These are phyloP conservation scores for Augochlorella aurata DNA, from an alignment of 2,888 invertebrate genomes.

Conservation along the genomic window DNA sequence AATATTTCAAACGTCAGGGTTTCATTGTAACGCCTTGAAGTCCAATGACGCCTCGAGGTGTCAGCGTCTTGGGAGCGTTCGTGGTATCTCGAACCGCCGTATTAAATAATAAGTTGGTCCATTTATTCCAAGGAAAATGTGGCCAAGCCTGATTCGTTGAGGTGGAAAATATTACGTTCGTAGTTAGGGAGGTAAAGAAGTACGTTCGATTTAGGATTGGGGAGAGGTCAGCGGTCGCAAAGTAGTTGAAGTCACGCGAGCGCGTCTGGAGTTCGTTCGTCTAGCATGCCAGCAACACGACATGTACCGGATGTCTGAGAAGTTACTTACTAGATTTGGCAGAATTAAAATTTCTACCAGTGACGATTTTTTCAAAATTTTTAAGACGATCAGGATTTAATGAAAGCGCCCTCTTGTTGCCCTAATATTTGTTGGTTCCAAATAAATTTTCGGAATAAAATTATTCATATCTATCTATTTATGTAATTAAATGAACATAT, in stretches of 20 bases:
- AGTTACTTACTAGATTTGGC: not conserved
- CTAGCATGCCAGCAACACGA: conserved; percentile 10
- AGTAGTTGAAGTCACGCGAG: conserved; percentile 60
- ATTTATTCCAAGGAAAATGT: no score
- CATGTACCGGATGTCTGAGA: conserved; percentile 3
- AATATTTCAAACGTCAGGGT: no score
- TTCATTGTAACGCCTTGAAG: no score
- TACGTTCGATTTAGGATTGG: conserved; percentile 38
- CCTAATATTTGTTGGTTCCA: no score
- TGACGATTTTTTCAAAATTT: not conserved
- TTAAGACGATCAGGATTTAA: not conserved
- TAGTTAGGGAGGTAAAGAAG: not conserved
- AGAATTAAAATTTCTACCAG: not conserved
- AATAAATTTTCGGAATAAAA: no score
- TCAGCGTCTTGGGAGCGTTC: no score
- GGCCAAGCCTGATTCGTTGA: not conserved
- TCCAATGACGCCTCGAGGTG: no score
- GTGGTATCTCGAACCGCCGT: no score
- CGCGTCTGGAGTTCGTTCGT: conserved; percentile 40
- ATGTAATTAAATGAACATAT: no score
- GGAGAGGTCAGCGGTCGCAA: conserved; percentile 59
- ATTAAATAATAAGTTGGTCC: no score
- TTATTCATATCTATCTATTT: not conserved
- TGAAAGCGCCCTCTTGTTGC: no score
- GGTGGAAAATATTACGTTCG: conserved; percentile 23